phyloP scores from a whole-genome alignment of 2,888 invertebrate species.

The Dorcus hopei region DNA sequence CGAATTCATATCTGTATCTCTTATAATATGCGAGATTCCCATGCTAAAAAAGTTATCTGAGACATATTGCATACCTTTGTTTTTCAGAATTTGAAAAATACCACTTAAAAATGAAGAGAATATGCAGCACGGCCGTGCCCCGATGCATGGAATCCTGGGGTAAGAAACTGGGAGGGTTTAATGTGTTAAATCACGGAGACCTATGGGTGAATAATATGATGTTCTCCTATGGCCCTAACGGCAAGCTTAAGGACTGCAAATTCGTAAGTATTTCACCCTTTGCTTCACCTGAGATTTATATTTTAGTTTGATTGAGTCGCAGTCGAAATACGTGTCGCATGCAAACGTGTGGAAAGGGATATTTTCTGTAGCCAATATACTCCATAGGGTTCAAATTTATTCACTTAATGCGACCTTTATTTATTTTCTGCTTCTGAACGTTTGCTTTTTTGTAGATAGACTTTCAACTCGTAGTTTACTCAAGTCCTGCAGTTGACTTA shows the following conservation, averaged over 20 bases:
- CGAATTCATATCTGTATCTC: too few relatives aligned
- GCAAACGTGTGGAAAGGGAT: background rate
- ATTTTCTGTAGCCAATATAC: too few relatives aligned
- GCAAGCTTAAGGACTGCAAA: constrained; percentile 43
- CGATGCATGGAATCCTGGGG: constrained; percentile 30
- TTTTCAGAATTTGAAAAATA: constrained; percentile 43
- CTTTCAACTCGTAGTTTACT: constrained; percentile 48
- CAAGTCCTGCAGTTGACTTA: constrained; percentile 49
- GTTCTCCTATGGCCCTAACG: constrained; percentile 48
- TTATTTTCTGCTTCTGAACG: background rate
- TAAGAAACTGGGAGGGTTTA: constrained; percentile 39
- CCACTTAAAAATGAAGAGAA: constrained; percentile 44
- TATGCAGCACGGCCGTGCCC: constrained; percentile 33
- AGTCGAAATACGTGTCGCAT: background rate
- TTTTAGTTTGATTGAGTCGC: background rate
- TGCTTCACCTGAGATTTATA: background rate
- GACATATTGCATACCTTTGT: background rate
- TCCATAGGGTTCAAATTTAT: too few relatives aligned
- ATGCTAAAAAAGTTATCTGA: too few relatives aligned
- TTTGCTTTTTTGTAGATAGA: constrained; percentile 47
- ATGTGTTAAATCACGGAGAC: constrained; percentile 55
- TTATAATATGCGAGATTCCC: too few relatives aligned
- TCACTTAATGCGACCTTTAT: too few relatives aligned
- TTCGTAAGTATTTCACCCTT: constrained; percentile 41
- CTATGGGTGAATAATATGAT: constrained; percentile 55